Evolutionary conservation across 2,888 invertebrate genomes (phyloP).

Genomic region (Capitulum mitella): DNA sequence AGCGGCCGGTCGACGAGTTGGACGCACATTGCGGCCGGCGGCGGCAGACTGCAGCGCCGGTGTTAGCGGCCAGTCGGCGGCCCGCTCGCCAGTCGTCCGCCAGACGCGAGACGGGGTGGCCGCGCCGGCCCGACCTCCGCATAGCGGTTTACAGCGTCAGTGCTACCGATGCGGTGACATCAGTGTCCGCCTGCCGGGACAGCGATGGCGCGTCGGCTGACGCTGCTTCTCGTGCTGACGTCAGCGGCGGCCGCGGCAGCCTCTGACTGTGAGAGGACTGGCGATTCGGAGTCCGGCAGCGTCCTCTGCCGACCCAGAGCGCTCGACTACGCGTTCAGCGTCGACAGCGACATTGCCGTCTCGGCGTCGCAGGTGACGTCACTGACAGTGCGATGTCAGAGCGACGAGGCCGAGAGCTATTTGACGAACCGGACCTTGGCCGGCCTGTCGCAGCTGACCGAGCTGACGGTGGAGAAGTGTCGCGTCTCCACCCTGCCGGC

Average conservation of each 20-base stretch:
- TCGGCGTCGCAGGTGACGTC: slow-evolving; percentile 30
- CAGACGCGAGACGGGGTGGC: too few relatives aligned
- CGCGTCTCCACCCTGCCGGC: slow-evolving; percentile 68
- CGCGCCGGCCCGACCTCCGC: too few relatives aligned
- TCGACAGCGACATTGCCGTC: slow-evolving; percentile 30
- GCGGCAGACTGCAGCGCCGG: not conserved
- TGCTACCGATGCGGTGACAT: too few relatives aligned
- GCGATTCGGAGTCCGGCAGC: too few relatives aligned
- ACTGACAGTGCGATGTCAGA: slow-evolving; percentile 54
- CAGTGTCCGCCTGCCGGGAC: too few relatives aligned
- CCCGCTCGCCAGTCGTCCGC: too few relatives aligned
- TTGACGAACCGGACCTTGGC: slow-evolving; percentile 42
- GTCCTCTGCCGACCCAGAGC: slow-evolving; percentile 5
- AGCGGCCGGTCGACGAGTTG: too few relatives aligned
- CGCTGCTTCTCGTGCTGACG: not conserved
- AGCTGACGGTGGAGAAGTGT: slow-evolving; percentile 64
- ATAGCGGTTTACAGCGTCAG: too few relatives aligned
- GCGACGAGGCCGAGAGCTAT: slow-evolving; percentile 68
- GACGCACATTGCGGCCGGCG: not conserved
- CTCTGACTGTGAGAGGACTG: not conserved
- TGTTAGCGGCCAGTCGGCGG: not conserved
- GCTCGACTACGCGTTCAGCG: slow-evolving; percentile 25
- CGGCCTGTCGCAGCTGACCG: slow-evolving; percentile 59
- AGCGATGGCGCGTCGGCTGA: too few relatives aligned
- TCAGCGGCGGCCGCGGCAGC: not conserved